Evolutionary conservation across 2,888 invertebrate genomes (phyloP), one percentile per base, ranked within the genome.

Genomic region (Steinernema carpocapsae): DNA sequence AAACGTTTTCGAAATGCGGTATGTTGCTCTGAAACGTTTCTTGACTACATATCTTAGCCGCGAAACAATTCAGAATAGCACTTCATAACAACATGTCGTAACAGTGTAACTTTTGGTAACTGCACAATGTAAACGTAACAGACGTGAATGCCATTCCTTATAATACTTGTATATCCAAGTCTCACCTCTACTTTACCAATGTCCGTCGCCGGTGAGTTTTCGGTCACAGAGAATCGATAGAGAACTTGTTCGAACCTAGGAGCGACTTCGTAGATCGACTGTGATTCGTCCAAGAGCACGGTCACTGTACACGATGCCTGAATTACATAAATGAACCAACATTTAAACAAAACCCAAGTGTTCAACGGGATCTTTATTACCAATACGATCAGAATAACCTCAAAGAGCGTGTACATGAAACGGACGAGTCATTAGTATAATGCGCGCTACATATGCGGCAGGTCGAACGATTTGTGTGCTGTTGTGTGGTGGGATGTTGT

Each of bases 261-360:
- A 10, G 72, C 26, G 42, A 70, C 56, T 43, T 75, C 76, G 72
- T 74, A 76, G 42, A 78, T 72, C 45, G 80, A 75, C 22, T 74
- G 74, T 17, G 72, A 45, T 26, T 80, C 82, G 64, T 82, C 75
- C 64, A 82, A 51, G 14, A 75, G 56, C 32, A 82, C 76, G 17
- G 78, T 75, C 29, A 82, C 80, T 37, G 80, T 56, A 7, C 82
- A 81, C 3, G 78, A 80, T 26, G 82, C 83, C 82, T 82, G 45
- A 51, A 78, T 72, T n/a, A n/a, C n/a, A n/a, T n/a, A n/a, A n/a
- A n/a, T n/a, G n/a, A n/a, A n/a, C 17, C 19, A 71, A 42, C 14
- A 19, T 32, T 1, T 7, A 19, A 19, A 74, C 2, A 73, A 6
- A 1, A 70, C 37, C 22, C 6, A 19, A 51, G n/a, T 37, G 26